Base-by-base conservation (phyloP, 2,888 invertebrate species). In the Platycheirus albimanus region DNA sequence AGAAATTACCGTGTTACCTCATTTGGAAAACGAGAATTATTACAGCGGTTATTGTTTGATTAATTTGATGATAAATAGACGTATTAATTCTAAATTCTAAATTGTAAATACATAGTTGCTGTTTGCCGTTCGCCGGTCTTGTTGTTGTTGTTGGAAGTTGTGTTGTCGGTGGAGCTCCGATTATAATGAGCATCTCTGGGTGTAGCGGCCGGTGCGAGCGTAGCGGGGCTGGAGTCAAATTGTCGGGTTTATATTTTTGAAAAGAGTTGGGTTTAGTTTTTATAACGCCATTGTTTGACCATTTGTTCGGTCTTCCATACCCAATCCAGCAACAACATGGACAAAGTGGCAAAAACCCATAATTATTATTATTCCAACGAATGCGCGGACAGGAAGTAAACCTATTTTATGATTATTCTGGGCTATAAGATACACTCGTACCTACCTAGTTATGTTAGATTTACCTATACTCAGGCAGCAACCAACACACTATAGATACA, bases 1-100 rank as follows among this genome's bases (percentile, higher is more conserved):
- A 49, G 67, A 75, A 76, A 81, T 81, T 81, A 78, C 77, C 72
- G 83, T 83, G 83, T 83, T 83, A 78, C 83, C 77, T 83, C 83
- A 83, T 69, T 83, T 78, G 83, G 78, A 83, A 83, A 83, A 83
- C 78, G 83, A 83, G 83, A 83, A 83, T 83, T 83, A 78, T 78
- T 83, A 78, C 81, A 61, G 54, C 77, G 78, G 74, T 79, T 79
- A 84, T 84, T 79, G 79, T 84, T 78, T 84, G 84, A 84, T 84
- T 84, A 84, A 84, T 79, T 84, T 79, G 79, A 84, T 84, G 79
- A 84, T 84, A 84, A 84, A 79, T 79, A 84, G 79, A 66, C 72
- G 79, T 66, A 79, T 84, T 79, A 84, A 66, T 70, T 81, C 58
- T 47, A 64, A 66, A 71, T 67, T 74, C 54, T 17, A 76, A 76